Evolutionary conservation across 2,113 vertebrate genomes (phyloP), one percentile per base, ranked within the genome.

Genomic region (Malaclemys terrapin): DNA sequence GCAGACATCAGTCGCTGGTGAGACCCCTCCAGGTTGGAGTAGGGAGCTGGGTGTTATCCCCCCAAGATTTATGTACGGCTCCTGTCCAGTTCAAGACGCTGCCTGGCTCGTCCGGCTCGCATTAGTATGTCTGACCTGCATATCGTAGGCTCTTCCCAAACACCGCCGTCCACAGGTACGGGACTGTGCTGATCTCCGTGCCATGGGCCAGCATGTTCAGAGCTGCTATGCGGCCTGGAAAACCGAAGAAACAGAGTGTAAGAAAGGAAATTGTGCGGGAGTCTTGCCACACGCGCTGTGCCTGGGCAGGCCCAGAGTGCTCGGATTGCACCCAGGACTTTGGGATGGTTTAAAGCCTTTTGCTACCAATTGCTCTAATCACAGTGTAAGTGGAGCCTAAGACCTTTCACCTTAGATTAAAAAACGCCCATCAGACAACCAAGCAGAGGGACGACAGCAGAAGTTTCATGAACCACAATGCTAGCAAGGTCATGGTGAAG

Each of bases 71-170:
- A n/a, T 82, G 25, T 29, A 45, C 27, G n/a, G 53, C 24, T 69
- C n/a, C 38, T 27, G 20, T 57, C 53, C 7, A 17, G 38, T 57
- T 59, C 54, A 45, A 82, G 38, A 10, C 6, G 54, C 38, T 56
- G 22, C 31, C 29, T 17, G 31, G 14, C 56, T 47, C 17, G 24
- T 57, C 54, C 20, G 45, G 4, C 81, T 50, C 38, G 14, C 7
- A n/a, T 35, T 5, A 14, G 9, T 22, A 20, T 54, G 35, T 20
- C 84, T 97, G 98, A 99, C 99, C 99, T 1, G 99, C 98, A 1
- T 99, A 99, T 87, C 99, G 99, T 92, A 99, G 98, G 92, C 99
- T 99, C 97, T 99, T 99, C 92, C 99, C 99, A 10, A 99, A 99
- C 99, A 99, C 99, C 3, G 99, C 99, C 0, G 99, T 99, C 99